Conservation (phyloP, 2,113 vertebrate species). For the Oncorhynchus kisutch region DNA sequence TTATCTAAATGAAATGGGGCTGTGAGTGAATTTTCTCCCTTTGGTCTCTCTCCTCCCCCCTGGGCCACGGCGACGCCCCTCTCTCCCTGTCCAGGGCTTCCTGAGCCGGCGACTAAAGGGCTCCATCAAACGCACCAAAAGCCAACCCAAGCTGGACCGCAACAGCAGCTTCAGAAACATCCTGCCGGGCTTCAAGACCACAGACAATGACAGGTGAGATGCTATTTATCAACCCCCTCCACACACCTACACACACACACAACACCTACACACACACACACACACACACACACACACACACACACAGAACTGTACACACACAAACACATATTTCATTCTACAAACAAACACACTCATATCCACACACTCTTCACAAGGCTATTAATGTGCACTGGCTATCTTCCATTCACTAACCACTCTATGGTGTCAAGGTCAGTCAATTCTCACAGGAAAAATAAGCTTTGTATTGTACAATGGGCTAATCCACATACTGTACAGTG, state of each 20-base stretch:
- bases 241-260: background rate
- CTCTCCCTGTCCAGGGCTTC: constrained; percentile 73
- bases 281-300: background rate
- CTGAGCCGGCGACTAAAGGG: constrained; percentile 90
- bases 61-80: background rate
- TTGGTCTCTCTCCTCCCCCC: background rate
- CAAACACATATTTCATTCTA: background rate
- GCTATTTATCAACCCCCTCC: no score
- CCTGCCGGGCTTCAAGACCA: constrained; percentile 78
- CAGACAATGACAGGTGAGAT: constrained; percentile 87
- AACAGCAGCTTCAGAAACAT: constrained; percentile 86
- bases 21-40: constrained; percentile 1
- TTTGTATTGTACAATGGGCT: no score
- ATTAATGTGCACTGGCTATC: no score
- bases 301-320: background rate
- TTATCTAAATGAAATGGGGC: background rate
- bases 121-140: constrained; percentile 92
- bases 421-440: no score
- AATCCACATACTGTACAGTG: no score
- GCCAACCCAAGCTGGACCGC: constrained; percentile 89
- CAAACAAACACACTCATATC: background rate
- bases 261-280: background rate
- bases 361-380: background rate
- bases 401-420: no score
- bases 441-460: no score